Base-by-base conservation (phyloP, 2,113 vertebrate genomes). In the Recurvirostra avosetta region DNA sequence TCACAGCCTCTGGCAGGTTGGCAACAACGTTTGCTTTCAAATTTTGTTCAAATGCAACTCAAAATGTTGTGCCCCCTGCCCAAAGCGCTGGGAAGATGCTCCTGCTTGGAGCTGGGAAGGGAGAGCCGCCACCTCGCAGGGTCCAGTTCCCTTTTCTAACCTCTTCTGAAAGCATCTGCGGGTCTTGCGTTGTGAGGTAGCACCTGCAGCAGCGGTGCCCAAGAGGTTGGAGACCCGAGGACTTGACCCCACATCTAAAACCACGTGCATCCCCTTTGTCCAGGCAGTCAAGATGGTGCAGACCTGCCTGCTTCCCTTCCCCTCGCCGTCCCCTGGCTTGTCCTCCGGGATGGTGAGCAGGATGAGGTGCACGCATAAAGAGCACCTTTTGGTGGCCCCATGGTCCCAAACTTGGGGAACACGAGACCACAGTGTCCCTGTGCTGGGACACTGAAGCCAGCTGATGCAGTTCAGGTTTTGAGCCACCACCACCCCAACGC, bases 351-450 rank as follows among this genome's bases (percentile, higher is more conserved):
- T 26, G 82, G 13, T 0, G 0, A 36, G 67, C 53, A 62, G 86
- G 62, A 40, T 0, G 0, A 62, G 61, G 8, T 10, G 2, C 5
- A 4, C 5, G 30, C 10, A 0, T 2, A 38, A 68, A 43, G 36
- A 68, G 43, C 27, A 10, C 0, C 0, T 26, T 25, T 22, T 29
- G 79, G 59, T 81, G 77, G 26, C 53, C 47, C n/a, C 8, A 2
- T 29, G 56, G 4, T 26, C 30, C 20, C 29, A 73, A 9, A 22
- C 29, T 43, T 7, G 75, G 18, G 6, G 25, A 36, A 5, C 12
- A 25, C 4, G 22, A 27, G n/a, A 11, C 9, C 19, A 0, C 3
- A 0, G 6, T 3, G 13, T 74, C 61, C 75, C 65, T 22, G 6
- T 3, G 2, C 38, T 30, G 38, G 26, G 58, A 55, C 27, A 2